Base-by-base conservation (phyloP, 2,797 vertebrate species). In the Australoheros facetus region DNA sequence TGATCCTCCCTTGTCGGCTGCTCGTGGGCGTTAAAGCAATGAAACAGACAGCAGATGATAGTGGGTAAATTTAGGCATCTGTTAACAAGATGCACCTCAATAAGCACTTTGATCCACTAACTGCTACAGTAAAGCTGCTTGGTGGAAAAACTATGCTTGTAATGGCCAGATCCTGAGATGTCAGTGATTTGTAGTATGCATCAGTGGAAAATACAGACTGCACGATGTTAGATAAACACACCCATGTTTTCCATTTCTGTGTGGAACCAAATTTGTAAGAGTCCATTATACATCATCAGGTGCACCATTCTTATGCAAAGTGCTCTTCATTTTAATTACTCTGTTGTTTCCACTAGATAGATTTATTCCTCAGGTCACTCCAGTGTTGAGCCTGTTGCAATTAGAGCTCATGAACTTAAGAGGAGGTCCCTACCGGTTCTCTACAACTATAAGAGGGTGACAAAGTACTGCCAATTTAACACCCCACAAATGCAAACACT, bases 311-410 rank as follows among this genome's bases (percentile, higher is more conserved):
- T 28, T 48, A 55, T 19, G 71, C 10, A 73, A 79, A 87, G 76
- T 59, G 66, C 82, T 79, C 78, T 83, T 83, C 54, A 77, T 53
- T 51, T 70, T 26, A 79, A 78, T 37, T 78, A 60, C 51, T 77
- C 21, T 60, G 21, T 53, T 75, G 48, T 84, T 82, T 75, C 74
- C 58, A 42, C 30, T 17, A 7, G 4, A 75, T 56, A 76, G 45
- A 72, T 59, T 53, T 75, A 45, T 57, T 73, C 48, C 48, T 54
- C 77, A 56, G 76, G 62, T 80, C 80, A 58, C 53, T 79, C 73
- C 57, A 71, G 12, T 16, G 54, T 21, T 13, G 26, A 60, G 55
- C 72, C 70, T 56, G 69, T 74, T 82, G 71, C 84, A 88, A 77
- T 82, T 37, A 72, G 48, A 77, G 66, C 42, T 77, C 21, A 53